A percentile compares a stretch with the other conserved stretches of the same genome.
These are phyloP conservation scores for Acanthococcus lagerstroemiae DNA, from an alignment of 2,888 invertebrate genomes.

Conservation along the genomic window DNA sequence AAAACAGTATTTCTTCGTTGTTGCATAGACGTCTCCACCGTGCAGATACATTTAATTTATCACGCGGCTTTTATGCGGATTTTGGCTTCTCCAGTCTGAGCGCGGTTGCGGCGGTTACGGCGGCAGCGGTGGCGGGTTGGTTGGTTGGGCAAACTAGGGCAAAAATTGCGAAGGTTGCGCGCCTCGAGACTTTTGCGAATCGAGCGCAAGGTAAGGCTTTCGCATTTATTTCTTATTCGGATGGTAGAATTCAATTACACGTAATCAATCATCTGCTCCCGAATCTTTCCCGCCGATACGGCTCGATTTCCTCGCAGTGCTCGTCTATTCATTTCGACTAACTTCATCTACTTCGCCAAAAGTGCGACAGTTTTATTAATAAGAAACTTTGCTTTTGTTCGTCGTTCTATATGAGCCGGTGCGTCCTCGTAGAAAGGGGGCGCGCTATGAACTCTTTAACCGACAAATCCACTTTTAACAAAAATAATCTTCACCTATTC, in stretches of 20 bases:
- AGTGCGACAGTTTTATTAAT: slow-evolving; percentile 29
- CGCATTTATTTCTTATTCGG: slow-evolving; percentile 22
- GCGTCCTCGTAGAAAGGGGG: not conserved
- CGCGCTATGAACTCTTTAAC: slow-evolving; percentile 18
- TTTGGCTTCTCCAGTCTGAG: not conserved
- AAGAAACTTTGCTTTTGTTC: slow-evolving; percentile 29
- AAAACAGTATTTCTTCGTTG: slow-evolving; percentile 11
- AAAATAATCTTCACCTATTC: slow-evolving; percentile 30
- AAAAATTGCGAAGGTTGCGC: not conserved
- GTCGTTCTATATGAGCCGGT: slow-evolving; percentile 2
- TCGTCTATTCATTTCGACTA: slow-evolving; percentile 15
- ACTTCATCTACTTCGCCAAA: slow-evolving; percentile 23
- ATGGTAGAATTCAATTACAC: slow-evolving; percentile 26
- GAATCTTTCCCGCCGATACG: slow-evolving; percentile 15
- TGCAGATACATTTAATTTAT: slow-evolving; percentile 6
- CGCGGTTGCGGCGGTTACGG: not conserved
- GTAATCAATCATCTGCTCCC: slow-evolving; percentile 25
- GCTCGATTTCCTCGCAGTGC: slow-evolving; percentile 15
- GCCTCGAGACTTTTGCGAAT: not conserved
- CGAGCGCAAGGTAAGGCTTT: slow-evolving; percentile 23
- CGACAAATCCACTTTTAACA: slow-evolving; percentile 28
- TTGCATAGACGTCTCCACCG: not conserved
- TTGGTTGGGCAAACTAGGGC: not conserved
- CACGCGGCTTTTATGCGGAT: slow-evolving; percentile 3
- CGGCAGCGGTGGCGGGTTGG: not conserved